Conservation (phyloP, 2,888 invertebrate species). For the Muscina levida region DNA sequence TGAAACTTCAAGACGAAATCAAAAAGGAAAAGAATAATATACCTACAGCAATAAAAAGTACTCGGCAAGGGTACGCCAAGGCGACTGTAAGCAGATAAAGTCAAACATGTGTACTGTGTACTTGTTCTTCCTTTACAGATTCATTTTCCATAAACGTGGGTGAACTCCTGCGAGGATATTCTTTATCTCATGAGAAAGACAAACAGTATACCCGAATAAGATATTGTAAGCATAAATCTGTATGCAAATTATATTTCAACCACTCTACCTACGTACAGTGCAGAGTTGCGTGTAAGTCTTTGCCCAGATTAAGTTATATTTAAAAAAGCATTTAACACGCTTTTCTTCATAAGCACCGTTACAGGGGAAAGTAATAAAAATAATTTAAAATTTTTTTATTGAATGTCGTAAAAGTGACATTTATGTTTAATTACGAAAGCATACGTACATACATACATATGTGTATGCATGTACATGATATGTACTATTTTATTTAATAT, state of each 20-base stretch:
- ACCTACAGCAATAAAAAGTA: not conserved
- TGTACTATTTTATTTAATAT: too few species aligned
- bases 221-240: constrained; percentile 42
- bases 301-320: constrained; percentile 16
- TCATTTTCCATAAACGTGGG: not conserved
- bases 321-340: not conserved
- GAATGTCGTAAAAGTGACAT: too few species aligned
- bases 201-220: not conserved
- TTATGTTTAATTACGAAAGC: too few species aligned
- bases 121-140: not conserved
- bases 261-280: not conserved
- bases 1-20: constrained; percentile 19
- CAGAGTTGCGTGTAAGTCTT: too few species aligned
- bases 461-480: too few species aligned
- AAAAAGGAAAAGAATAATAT: too few species aligned
- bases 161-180: constrained; percentile 14
- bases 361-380: too few species aligned
- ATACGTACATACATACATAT: too few species aligned
- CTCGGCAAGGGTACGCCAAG: not conserved
- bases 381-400: too few species aligned
- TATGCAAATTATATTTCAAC: constrained; percentile 48
- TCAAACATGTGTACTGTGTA: not conserved
- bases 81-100: not conserved
- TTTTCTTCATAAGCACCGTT: too few species aligned
- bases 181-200: constrained; percentile 19